Evolutionary conservation across 1,140 invertebrate species (phyloP).

Genomic region (Nebria ingens): DNA sequence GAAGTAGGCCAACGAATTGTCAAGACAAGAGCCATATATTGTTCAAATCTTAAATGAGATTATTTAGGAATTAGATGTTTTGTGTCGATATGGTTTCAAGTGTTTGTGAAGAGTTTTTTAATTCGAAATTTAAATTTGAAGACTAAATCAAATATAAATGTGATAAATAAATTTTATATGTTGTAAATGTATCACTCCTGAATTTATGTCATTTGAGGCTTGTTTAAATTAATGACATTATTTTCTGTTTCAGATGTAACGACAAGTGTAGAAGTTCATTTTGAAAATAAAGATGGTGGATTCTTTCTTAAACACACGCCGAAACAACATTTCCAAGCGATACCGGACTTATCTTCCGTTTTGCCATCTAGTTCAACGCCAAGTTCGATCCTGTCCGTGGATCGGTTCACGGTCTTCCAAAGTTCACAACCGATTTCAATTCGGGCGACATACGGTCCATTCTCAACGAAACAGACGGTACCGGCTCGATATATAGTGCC

Average conservation of each 20-base stretch:
- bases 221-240: no score
- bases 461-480: constrained; percentile 86
- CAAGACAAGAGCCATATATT: no score
- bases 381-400: constrained; percentile 54
- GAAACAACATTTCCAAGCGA: constrained; percentile 42
- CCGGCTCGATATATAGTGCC: constrained; percentile 80
- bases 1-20: no score
- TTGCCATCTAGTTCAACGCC: constrained; percentile 24
- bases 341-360: constrained; percentile 23
- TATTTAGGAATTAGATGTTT: no score
- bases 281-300: constrained; percentile 80
- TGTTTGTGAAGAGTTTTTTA: no score
- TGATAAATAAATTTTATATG: no score
- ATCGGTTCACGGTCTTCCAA: constrained; percentile 80
- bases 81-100: no score
- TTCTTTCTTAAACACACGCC: constrained; percentile 76
- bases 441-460: constrained; percentile 80
- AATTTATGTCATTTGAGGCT: no score
- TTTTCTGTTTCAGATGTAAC: constrained; percentile 29
- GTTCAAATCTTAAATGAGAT: no score
- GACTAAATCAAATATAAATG: no score
- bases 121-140: no score
- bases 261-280: constrained; percentile 67
- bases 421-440: constrained; percentile 77
- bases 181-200: no score